These are phyloP conservation scores for Zaprionus camerounensis DNA, from an alignment of 1,140 invertebrate genomes.

Conservation along the genomic window DNA sequence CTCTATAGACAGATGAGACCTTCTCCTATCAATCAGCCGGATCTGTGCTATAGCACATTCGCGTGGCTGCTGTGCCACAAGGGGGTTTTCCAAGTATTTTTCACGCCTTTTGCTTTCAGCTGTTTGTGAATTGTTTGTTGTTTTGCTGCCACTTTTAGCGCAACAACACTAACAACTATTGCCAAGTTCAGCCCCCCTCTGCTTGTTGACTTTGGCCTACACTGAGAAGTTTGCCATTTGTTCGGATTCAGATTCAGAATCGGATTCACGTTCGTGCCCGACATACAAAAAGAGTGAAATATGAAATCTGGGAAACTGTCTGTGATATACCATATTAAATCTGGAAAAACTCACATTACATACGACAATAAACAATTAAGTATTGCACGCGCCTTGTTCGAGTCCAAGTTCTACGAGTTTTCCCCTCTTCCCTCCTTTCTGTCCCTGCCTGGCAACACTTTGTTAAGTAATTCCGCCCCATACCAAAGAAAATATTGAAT, in stretches of 20 bases:
- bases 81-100: constrained; percentile 14
- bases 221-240: constrained; percentile 30
- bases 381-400: constrained; percentile 26
- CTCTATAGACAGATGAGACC: too few species aligned
- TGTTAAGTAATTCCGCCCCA: constrained; percentile 24
- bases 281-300: constrained; percentile 23
- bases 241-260: background rate
- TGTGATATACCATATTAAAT: constrained; percentile 23
- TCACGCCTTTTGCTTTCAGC: constrained; percentile 50
- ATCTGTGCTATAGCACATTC: constrained; percentile 10
- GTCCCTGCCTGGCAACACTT: constrained; percentile 23
- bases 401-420: constrained; percentile 1
- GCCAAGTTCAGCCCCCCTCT: constrained; percentile 35
- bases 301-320: constrained; percentile 13
- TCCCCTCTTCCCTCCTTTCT: background rate
- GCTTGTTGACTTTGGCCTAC: constrained; percentile 46
- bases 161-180: constrained; percentile 2
- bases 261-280: constrained; percentile 29
- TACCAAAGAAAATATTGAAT: constrained; percentile 38
- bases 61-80: background rate
- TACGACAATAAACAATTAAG: constrained; percentile 38
- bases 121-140: constrained; percentile 65
- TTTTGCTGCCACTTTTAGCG: constrained; percentile 66
- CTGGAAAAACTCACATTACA: constrained; percentile 31
- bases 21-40: background rate